Evolutionary conservation across 2,888 invertebrate species (phyloP), one percentile per base, ranked within the genome.

Genomic region (Bedellia somnulentella): DNA sequence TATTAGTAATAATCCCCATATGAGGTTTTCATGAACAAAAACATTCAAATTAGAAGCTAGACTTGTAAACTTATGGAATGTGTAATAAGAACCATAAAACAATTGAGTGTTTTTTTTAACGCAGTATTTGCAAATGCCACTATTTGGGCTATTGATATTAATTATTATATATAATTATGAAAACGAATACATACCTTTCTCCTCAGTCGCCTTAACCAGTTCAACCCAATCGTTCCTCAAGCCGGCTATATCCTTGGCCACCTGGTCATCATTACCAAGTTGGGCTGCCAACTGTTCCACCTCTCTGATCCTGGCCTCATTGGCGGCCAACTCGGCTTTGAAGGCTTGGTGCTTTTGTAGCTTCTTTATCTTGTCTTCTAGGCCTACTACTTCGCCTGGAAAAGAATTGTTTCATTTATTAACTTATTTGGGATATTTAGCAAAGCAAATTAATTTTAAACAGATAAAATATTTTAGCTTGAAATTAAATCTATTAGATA

Each of bases 321-420:
- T 92, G 2, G 93, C 93, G 0, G 87, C 82, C 24, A 96, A 79
- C 57, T 96, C 95, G 0, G 94, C 93, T 45, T 94, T 89, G 76
- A 95, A 92, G 0, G 95, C 93, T 63, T 95, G 94, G 60, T 95
- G 93, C 54, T 93, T 94, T 54, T 95, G 93, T 17, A 96, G 68
- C 49, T 91, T 89, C 67, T 93, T 93, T 44, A 98, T 94, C 68
- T 98, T 98, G 48, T 95, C 96, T 50, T 96, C 93, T 3, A 98
- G 73, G 48, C 85, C 87, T 0, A 87, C 86, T 4, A 90, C 88
- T 49, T 89, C 89, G 28, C 59, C 71, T 64, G 46, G 10, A 8
- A 21, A 17, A 17, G 2, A 31, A 4, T 5, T 12, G n/a, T n/a
- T n/a, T n/a, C n/a, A n/a, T n/a, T n/a, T n/a, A 28, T 12, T 17